Evolutionary conservation across 2,888 invertebrate species (phyloP).

Genomic region (Pelosia muscerda): DNA sequence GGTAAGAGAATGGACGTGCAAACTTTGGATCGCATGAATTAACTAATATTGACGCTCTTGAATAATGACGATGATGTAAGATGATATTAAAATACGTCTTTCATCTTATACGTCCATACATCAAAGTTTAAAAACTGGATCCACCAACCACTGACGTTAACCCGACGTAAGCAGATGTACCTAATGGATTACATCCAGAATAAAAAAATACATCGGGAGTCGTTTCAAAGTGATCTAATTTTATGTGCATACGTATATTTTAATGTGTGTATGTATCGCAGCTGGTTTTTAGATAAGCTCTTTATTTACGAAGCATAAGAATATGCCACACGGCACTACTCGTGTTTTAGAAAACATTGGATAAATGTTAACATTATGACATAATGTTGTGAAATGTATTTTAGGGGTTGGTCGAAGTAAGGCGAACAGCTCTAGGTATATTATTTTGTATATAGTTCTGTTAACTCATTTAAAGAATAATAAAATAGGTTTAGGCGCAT

Average conservation of each 20-base stretch:
- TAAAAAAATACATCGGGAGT: constrained; percentile 28
- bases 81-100: constrained; percentile 4
- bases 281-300: constrained; percentile 49
- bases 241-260: constrained; percentile 26
- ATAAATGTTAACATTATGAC: background rate
- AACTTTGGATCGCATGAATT: no score
- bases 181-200: constrained; percentile 21
- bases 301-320: constrained; percentile 43
- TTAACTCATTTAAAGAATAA: no score
- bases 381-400: background rate
- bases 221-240: constrained; percentile 45
- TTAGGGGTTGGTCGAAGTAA: no score
- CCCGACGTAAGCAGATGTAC: constrained; percentile 28
- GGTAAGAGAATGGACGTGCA: background rate
- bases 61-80: background rate
- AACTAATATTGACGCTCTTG: no score
- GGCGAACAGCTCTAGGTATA: no score
- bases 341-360: constrained; percentile 7
- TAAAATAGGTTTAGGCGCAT: no score
- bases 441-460: no score
- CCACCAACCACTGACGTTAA: constrained; percentile 27
- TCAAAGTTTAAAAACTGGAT: constrained; percentile 32
- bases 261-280: constrained; percentile 37
- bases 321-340: constrained; percentile 47
- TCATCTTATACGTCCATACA: constrained; percentile 13